These are phyloP conservation scores for Apocrypta bakeri DNA, from an alignment of 1,140 invertebrate genomes.

Conservation along the genomic window DNA sequence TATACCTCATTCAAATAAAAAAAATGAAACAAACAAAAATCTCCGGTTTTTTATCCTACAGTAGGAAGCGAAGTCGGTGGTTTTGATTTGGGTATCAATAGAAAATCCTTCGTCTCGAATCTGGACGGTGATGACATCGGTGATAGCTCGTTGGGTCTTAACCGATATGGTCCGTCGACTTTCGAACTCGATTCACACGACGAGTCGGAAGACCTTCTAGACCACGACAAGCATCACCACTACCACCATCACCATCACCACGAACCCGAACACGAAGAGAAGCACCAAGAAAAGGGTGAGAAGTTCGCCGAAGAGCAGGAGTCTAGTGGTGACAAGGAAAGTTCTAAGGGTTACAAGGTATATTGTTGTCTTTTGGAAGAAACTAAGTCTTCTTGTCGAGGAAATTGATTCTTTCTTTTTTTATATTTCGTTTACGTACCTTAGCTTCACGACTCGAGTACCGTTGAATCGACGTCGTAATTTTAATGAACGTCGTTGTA, in stretches of 20 bases:
- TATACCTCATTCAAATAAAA: background rate
- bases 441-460: background rate
- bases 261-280: constrained; percentile 18
- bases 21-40: background rate
- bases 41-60: background rate
- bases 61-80: background rate
- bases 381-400: background rate
- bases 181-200: constrained; percentile 12
- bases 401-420: background rate
- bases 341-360: constrained; percentile 41
- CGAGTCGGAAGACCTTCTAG: constrained; percentile 11
- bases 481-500: background rate
- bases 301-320: constrained; percentile 22
- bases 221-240: constrained; percentile 11
- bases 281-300: constrained; percentile 13
- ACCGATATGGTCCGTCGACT: background rate
- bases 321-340: constrained; percentile 5
- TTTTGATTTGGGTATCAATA: background rate
- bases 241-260: background rate
- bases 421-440: background rate
- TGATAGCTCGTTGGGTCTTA: background rate
- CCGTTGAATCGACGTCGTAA: background rate
- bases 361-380: background rate
- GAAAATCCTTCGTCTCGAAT: constrained; percentile 12
- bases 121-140: constrained; percentile 19